Conservation (phyloP, 2,888 invertebrate species). For the Masnerella sp. region DNA sequence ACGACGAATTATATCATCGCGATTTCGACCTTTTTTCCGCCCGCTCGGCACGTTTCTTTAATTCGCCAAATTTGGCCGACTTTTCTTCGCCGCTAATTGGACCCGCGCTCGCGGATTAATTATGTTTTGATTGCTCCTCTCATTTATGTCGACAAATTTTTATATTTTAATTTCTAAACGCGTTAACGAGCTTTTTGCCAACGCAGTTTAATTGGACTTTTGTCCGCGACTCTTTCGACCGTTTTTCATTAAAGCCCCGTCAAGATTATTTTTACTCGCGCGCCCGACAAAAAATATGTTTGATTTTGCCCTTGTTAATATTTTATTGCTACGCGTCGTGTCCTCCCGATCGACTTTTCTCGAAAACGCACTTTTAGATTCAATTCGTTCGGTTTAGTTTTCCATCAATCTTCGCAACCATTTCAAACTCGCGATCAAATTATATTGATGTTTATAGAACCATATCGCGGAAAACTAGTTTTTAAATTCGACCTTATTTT, state of each 20-base stretch:
- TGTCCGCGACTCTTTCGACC: conserved; percentile 4
- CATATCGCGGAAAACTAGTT: no score
- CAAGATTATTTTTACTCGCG: conserved; percentile 1
- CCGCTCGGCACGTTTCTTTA: conserved; percentile 6
- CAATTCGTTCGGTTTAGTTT: no score
- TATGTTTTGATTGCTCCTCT: conserved; percentile 45
- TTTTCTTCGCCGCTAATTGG: conserved; percentile 40
- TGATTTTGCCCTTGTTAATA: no score
- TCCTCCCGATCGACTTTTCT: no score
- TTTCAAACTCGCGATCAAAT: no score
- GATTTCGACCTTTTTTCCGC: conserved; percentile 20
- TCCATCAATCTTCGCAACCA: no score
- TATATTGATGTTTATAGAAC: no score
- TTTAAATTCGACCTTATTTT: no score
- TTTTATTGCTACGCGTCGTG: no score
- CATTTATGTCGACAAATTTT: conserved; percentile 32
- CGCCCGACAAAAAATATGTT: conserved; percentile 6
- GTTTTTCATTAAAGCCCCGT: conserved; percentile 6
- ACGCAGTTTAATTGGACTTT: conserved; percentile 28
- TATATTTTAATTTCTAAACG: conserved; percentile 41
- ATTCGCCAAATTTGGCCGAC: conserved; percentile 15
- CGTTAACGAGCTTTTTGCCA: conserved; percentile 36
- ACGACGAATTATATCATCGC: conserved; percentile 29
- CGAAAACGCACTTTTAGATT: no score
- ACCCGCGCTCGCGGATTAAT: conserved; percentile 27